phyloP scores from a whole-genome alignment of 2,888 invertebrate species.

The Pristionchus exspectatus region DNA sequence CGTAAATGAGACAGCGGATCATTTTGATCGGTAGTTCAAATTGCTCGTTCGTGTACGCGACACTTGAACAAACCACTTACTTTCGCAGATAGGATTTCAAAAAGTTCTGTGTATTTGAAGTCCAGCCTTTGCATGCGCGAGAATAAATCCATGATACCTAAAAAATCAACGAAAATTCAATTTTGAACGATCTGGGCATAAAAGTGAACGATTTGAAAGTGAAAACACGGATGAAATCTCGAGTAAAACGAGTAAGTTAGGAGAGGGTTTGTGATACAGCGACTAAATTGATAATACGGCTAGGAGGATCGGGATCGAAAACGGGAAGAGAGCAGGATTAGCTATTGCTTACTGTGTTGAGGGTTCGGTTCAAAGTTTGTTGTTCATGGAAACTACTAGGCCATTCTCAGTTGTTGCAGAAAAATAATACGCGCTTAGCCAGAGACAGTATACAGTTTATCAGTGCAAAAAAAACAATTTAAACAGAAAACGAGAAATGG shows the following conservation, averaged over 20 bases:
- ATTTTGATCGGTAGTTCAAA: too few species aligned
- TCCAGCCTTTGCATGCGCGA: constrained; percentile 2
- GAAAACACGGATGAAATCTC: neutral
- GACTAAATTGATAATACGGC: neutral
- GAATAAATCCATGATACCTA: neutral
- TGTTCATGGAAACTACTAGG: neutral
- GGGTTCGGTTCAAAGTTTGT: neutral
- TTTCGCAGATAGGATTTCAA: neutral
- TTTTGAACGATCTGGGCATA: neutral
- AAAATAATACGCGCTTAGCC: neutral
- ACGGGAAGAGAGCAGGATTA: neutral
- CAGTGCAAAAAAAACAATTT: neutral
- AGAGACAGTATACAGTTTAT: neutral
- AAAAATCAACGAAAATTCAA: neutral
- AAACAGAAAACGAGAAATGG: neutral
- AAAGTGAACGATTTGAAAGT: neutral
- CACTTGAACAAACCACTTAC: neutral
- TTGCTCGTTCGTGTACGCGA: too few species aligned
- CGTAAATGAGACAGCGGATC: too few species aligned
- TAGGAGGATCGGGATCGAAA: neutral
- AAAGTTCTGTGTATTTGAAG: neutral
- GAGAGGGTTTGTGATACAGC: neutral
- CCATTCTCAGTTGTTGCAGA: too few species aligned
- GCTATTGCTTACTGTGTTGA: neutral
- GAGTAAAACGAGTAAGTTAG: neutral